Evolutionary conservation across 2,888 invertebrate genomes (phyloP).

Genomic region (Oeneis ivallda): DNA sequence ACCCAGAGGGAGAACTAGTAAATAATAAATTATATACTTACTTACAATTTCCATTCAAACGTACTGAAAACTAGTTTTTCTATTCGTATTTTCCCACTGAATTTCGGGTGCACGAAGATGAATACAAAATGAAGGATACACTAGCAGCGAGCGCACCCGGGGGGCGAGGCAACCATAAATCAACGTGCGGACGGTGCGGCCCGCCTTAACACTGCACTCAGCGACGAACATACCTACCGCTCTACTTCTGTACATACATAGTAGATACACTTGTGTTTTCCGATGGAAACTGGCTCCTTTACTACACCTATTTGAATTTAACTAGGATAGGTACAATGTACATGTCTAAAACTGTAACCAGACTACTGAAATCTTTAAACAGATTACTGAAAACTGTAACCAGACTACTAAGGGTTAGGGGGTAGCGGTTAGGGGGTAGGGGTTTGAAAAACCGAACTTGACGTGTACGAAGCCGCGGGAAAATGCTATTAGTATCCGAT

Average conservation of each 20-base stretch:
- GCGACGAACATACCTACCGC: conserved; percentile 37
- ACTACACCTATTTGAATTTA: too few species aligned
- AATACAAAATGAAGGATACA: conserved; percentile 41
- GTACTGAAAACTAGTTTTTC: conserved; percentile 2
- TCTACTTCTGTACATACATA: neutral
- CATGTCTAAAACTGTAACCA: too few species aligned
- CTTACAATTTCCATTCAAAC: conserved; percentile 15
- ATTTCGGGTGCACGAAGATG: conserved; percentile 37
- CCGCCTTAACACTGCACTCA: conserved; percentile 46
- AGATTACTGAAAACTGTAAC: too few species aligned
- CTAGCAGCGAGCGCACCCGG: conserved; percentile 36
- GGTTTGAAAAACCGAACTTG: too few species aligned
- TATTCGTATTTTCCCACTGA: conserved; percentile 25
- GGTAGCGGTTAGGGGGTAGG: too few species aligned
- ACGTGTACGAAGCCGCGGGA: too few species aligned
- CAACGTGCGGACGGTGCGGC: conserved; percentile 41
- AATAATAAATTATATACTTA: conserved; percentile 14
- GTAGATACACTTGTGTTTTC: too few species aligned
- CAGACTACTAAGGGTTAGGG: too few species aligned
- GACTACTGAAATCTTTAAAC: too few species aligned
- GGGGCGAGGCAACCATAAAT: conserved; percentile 45
- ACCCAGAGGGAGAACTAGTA: neutral
- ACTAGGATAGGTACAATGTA: too few species aligned
- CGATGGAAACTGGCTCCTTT: too few species aligned
- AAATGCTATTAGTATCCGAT: too few species aligned